These are phyloP conservation scores for Odontocolon sp. DNA, from an alignment of 2,888 invertebrate genomes.

Conservation along the genomic window DNA sequence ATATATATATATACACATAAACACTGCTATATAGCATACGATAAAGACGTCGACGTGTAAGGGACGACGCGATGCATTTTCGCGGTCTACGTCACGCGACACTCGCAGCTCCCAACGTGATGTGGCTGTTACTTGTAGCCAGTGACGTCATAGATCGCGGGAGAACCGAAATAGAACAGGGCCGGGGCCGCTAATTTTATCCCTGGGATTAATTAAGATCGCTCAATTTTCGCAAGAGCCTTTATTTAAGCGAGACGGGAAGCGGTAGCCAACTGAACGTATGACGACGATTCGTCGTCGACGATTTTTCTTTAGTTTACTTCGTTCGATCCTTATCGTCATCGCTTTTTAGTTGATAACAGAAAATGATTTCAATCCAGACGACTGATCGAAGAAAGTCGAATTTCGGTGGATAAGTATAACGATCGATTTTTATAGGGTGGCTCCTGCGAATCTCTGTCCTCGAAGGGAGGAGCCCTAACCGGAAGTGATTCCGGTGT, in stretches of 20 bases:
- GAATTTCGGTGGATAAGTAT: neutral
- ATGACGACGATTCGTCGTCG: conserved; percentile 3
- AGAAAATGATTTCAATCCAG: too few species aligned
- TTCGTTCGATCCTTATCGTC: neutral
- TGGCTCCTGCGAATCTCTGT: conserved; percentile 89
- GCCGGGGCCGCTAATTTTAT: conserved; percentile 76
- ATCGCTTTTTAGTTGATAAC: too few species aligned
- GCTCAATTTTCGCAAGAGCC: conserved; percentile 74
- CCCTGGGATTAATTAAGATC: conserved; percentile 76
- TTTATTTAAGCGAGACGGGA: conserved; percentile 70
- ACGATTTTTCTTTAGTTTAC: neutral
- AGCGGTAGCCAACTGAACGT: conserved; percentile 60
- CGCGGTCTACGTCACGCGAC: conserved; percentile 73
- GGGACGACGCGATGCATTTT: conserved; percentile 68
- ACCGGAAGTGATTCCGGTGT: conserved; percentile 78
- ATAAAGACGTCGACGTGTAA: conserved; percentile 53
- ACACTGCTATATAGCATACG: neutral
- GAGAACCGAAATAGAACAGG: conserved; percentile 74
- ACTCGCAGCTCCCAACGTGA: conserved; percentile 60
- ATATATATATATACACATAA: neutral
- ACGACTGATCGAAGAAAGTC: too few species aligned
- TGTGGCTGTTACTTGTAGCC: conserved; percentile 25
- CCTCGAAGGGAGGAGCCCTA: conserved; percentile 79
- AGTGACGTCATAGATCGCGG: conserved; percentile 72
- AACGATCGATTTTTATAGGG: conserved; percentile 82